Evolutionary conservation across 92 coral and sea anemone genomes (phyloP).

Genomic region (Palythoa grandis): DNA sequence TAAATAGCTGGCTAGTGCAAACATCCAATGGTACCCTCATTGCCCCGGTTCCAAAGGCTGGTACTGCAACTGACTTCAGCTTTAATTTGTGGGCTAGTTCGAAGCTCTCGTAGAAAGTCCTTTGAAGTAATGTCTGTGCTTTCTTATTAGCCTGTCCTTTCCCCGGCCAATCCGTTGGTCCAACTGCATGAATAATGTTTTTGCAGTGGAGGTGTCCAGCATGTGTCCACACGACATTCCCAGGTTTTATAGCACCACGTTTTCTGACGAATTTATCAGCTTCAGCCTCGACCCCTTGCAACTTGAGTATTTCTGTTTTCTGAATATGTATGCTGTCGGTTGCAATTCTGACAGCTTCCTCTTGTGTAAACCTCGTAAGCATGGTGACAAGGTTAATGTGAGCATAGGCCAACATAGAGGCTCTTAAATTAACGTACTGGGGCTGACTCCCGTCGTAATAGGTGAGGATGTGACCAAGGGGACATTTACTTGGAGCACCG

Average conservation of each 20-base stretch:
- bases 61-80: slow-evolving; percentile 42
- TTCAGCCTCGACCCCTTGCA: slow-evolving; percentile 34
- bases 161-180: slow-evolving; percentile 38
- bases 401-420: slow-evolving; percentile 11
- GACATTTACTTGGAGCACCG: background rate
- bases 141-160: background rate
- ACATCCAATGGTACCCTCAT: slow-evolving; percentile 35
- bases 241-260: background rate
- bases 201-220: slow-evolving; percentile 51
- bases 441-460: slow-evolving; percentile 2
- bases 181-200: slow-evolving; percentile 48
- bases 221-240: slow-evolving; percentile 18
- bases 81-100: background rate
- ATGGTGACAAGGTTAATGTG: background rate
- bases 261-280: slow-evolving; percentile 22
- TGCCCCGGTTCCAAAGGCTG: slow-evolving; percentile 51
- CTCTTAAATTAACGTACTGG: slow-evolving; percentile 12
- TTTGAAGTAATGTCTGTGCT: background rate
- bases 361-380: background rate
- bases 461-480: too few relatives aligned
- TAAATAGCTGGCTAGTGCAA: slow-evolving; percentile 43
- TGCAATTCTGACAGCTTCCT: slow-evolving; percentile 30
- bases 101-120: slow-evolving; percentile 28
- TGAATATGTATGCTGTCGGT: slow-evolving; percentile 1
- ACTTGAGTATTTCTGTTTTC: background rate